These are phyloP conservation scores for Rhabdomys pumilio DNA, from an alignment of 2,797 vertebrate species.

Conservation along the genomic window DNA sequence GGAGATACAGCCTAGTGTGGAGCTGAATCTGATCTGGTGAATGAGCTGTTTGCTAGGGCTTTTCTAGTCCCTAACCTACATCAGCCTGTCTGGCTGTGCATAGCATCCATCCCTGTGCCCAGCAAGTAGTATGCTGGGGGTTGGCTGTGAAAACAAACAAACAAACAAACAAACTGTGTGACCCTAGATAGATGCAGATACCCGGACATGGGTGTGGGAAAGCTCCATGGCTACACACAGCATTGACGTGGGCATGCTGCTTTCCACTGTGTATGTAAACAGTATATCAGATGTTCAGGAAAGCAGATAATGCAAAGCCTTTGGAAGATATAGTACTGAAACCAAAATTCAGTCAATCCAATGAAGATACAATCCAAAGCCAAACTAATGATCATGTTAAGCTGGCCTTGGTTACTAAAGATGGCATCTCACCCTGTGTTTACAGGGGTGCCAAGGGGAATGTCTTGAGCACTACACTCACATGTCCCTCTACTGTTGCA, in stretches of 20 bases:
- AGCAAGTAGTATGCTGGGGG: fast-evolving
- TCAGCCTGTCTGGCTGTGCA: not conserved
- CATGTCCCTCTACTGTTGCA: conserved; percentile 82
- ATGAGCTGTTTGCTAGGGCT: not conserved
- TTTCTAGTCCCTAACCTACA: fast-evolving
- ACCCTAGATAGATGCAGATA: not conserved
- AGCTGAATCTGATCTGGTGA: not conserved
- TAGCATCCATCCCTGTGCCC: fast-evolving
- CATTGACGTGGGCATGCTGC: not conserved
- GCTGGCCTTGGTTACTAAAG: conserved; percentile 89
- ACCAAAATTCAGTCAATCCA: conserved; percentile 75
- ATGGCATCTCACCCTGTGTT: conserved; percentile 86
- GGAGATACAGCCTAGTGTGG: fast-evolving
- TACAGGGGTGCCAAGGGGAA: conserved; percentile 85
- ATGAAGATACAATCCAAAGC: conserved; percentile 85
- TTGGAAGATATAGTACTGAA: conserved; percentile 52
- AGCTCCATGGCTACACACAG: not conserved
- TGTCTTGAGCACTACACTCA: conserved; percentile 77
- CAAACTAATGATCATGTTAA: conserved; percentile 84
- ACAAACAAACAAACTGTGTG: not conserved
- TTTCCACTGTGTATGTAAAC: fast-evolving
- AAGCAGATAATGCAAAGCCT: not conserved
- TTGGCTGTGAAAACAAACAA: fast-evolving
- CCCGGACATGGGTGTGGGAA: fast-evolving
- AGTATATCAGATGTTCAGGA: fast-evolving